These are phyloP conservation scores for Drosophila kanapiae DNA, from an alignment of 1,140 invertebrate genomes.

Conservation along the genomic window DNA sequence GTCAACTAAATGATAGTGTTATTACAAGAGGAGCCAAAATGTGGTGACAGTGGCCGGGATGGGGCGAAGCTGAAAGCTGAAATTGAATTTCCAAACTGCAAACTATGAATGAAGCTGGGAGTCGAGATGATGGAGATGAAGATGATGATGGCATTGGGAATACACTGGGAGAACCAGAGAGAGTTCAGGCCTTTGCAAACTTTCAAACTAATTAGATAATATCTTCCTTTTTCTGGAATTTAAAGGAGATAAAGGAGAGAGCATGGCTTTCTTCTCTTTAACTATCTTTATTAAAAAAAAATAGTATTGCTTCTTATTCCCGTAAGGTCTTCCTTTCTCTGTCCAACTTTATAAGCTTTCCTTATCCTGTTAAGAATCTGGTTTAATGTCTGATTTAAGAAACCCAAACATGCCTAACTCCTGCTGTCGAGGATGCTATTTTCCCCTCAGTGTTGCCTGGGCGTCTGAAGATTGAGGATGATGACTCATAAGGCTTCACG, in stretches of 20 bases:
- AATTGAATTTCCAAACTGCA: slow-evolving; percentile 73
- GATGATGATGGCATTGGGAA: slow-evolving; percentile 4
- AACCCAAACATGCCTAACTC: background rate
- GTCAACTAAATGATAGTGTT: slow-evolving; percentile 38
- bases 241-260: no score
- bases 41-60: background rate
- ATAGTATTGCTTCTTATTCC: background rate
- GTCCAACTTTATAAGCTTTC: background rate
- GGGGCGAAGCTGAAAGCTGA: slow-evolving; percentile 27
- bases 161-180: slow-evolving; percentile 10
- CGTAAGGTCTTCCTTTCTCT: background rate
- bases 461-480: slow-evolving; percentile 31
- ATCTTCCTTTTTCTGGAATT: background rate
- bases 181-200: background rate
- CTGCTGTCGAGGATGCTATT: background rate
- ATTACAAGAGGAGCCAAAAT: slow-evolving; percentile 20
- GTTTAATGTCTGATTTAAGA: background rate
- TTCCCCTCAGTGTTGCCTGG: slow-evolving; percentile 9
- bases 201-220: background rate
- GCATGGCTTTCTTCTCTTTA: background rate
- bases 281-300: background rate
- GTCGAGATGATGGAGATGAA: slow-evolving; percentile 26
- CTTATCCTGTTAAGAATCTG: no score
- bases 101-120: slow-evolving; percentile 56
- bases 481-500: slow-evolving; percentile 62